Evolutionary conservation across 1,140 invertebrate species (phyloP).

Genomic region (Venustaconcha ellipsiformis): DNA sequence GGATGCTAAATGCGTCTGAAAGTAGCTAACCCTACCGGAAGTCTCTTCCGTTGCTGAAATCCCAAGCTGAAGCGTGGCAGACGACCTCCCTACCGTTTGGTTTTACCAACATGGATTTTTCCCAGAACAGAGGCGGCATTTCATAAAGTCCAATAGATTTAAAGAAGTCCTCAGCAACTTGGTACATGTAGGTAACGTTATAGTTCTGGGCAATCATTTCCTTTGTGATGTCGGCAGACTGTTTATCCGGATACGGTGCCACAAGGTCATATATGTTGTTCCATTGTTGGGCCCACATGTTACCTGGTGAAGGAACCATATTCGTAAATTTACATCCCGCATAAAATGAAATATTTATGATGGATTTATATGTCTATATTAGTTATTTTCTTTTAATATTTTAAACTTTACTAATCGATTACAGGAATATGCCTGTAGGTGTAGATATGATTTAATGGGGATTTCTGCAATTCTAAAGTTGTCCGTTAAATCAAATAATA

Average conservation of each 20-base stretch:
- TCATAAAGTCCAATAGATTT: conserved; percentile 84
- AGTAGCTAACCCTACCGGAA: conserved; percentile 71
- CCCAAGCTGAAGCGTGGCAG: conserved; percentile 95
- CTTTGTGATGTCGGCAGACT: conserved; percentile 64
- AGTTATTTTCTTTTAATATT: too few relatives aligned
- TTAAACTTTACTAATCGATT: too few relatives aligned
- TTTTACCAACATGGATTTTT: conserved; percentile 72
- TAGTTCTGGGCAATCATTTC: conserved; percentile 78
- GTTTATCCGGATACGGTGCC: conserved; percentile 39
- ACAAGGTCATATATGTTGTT: conserved; percentile 70
- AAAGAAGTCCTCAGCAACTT: conserved; percentile 89
- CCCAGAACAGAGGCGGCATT: conserved; percentile 78
- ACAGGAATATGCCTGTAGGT: too few relatives aligned
- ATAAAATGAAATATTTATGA: too few relatives aligned
- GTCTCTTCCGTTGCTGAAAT: conserved; percentile 89
- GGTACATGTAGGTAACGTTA: conserved; percentile 77
- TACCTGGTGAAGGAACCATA: conserved; percentile 73
- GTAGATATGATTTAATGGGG: too few relatives aligned
- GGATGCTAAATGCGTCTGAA: too few relatives aligned
- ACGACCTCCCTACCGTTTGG: conserved; percentile 77
- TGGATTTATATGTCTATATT: too few relatives aligned
- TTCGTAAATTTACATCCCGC: background rate
- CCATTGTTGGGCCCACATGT: conserved; percentile 95
- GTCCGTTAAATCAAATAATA: too few relatives aligned
- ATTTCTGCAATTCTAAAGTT: too few relatives aligned